Evolutionary conservation across 2,888 invertebrate genomes (phyloP), one percentile per base, ranked within the genome.

Genomic region (Caenorhabditis parvicauda): DNA sequence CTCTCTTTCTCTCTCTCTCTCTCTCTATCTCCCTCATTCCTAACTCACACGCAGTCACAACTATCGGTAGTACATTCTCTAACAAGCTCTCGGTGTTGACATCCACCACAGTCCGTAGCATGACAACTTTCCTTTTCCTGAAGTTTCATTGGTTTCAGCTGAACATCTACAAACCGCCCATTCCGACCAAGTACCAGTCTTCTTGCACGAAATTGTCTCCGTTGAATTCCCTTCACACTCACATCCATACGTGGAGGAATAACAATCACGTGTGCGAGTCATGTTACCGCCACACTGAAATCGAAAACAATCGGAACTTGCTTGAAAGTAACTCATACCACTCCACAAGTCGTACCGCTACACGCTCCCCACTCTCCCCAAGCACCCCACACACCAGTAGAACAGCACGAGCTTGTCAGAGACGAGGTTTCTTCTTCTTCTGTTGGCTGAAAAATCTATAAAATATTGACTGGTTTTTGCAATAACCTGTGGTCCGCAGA

Each of bases 301-400:
- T 3, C 24, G 25, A 12, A 37, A n/a, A 14, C 9, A 24, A 17
- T 14, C 4, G 45, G 22, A 44, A 46, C 4, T 4, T 25, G 17
- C n/a, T 4, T n/a, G 21, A 25, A 9, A 9, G 2, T n/a, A 14
- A 4, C 42, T 25, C 46, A 21, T 37, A 60, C 60, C 12, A 17
- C 53, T 52, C 64, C 64, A 22, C 67, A 67, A 1, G 54, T 44
- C 6, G 59, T 55, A 21, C 64, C 67, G 21, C 28, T 55, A 39
- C 67, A 67, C 1, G 47, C 24, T 0, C 61, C 51, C 67, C 67
- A 67, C 38, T 58, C 64, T 12, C 51, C 48, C 67, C 67, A 67
- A 9, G 52, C 44, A 14, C 52, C 64, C 67, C 67, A 67, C 14
- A 61, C 67, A 35, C 39, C 46, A 2, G 37, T 5, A 1, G 60